Evolutionary conservation across 2,113 vertebrate species (phyloP).

Genomic region (Lepidothrix coronata): DNA sequence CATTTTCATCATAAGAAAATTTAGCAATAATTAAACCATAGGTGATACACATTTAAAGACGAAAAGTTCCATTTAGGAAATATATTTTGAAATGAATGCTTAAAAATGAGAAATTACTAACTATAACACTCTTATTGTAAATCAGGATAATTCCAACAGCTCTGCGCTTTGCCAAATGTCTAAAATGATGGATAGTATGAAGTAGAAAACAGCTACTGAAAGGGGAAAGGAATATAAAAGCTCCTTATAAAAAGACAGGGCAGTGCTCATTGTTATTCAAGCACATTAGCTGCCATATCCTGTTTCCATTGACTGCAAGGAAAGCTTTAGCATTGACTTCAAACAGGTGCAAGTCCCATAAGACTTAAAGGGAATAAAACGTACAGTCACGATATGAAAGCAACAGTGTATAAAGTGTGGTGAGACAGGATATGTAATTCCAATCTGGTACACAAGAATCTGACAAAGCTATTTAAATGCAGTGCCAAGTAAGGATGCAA

Average conservation of each 20-base stretch:
- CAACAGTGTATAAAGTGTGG: constrained; percentile 37
- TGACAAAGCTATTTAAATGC: constrained; percentile 33
- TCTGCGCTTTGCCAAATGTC: neutral
- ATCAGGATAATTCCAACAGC: neutral
- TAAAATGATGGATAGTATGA: constrained; percentile 12
- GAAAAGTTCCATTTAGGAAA: neutral
- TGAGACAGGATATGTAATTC: constrained; percentile 44
- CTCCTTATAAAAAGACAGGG: neutral
- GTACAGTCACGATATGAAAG: constrained; percentile 34
- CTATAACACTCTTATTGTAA: neutral
- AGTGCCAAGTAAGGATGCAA: constrained; percentile 56
- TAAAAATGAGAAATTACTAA: neutral
- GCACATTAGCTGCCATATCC: constrained; percentile 2
- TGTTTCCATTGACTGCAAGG: constrained; percentile 1
- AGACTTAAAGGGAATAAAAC: constrained; percentile 39
- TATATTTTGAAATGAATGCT: neutral
- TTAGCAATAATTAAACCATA: neutral
- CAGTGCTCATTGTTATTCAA: constrained; percentile 43
- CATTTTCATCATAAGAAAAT: neutral
- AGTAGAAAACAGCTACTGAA: constrained; percentile 18
- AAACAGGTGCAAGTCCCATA: constrained; percentile 49
- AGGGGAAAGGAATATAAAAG: constrained; percentile 1
- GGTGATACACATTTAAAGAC: neutral
- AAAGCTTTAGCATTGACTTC: constrained; percentile 45
- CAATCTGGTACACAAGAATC: constrained; percentile 33